phyloP scores from a whole-genome alignment of 92 coral and sea anemone genomes.

The Palythoa grandis region DNA sequence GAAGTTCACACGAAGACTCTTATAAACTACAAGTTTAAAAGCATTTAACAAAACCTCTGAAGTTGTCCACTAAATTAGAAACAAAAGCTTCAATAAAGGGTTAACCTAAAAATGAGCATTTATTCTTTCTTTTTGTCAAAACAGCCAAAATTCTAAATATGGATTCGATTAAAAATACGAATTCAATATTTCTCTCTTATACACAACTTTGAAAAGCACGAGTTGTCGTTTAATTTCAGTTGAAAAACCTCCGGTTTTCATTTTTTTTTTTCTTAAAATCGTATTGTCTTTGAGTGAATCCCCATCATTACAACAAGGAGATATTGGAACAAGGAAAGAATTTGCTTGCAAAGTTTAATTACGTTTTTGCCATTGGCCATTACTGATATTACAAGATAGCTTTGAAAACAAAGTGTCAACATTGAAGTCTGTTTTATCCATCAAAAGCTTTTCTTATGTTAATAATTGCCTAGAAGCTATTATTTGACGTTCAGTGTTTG shows the following conservation, averaged over 20 bases:
- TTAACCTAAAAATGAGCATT: too few relatives aligned
- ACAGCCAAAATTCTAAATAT: too few relatives aligned
- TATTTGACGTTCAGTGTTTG: constrained; percentile 13
- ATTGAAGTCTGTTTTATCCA: neutral
- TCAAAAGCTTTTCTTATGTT: constrained; percentile 2
- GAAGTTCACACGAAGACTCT: neutral
- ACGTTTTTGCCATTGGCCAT: neutral
- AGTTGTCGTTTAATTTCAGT: neutral
- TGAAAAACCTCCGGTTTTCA: neutral
- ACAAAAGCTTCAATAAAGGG: too few relatives aligned
- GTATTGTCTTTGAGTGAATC: neutral
- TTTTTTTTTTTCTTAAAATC: neutral
- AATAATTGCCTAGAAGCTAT: neutral
- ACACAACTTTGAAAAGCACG: neutral
- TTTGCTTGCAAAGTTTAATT: neutral
- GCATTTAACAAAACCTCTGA: too few relatives aligned
- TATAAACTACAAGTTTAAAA: neutral
- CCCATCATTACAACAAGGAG: constrained; percentile 7
- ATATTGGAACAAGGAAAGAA: neutral
- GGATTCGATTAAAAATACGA: neutral
- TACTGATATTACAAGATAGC: neutral
- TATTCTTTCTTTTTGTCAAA: too few relatives aligned
- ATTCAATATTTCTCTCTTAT: neutral
- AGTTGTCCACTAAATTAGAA: too few relatives aligned
- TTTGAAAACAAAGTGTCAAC: neutral